Evolutionary conservation across 2,113 vertebrate genomes (phyloP), one percentile per base, ranked within the genome.

Genomic region (Labeo rohita): DNA sequence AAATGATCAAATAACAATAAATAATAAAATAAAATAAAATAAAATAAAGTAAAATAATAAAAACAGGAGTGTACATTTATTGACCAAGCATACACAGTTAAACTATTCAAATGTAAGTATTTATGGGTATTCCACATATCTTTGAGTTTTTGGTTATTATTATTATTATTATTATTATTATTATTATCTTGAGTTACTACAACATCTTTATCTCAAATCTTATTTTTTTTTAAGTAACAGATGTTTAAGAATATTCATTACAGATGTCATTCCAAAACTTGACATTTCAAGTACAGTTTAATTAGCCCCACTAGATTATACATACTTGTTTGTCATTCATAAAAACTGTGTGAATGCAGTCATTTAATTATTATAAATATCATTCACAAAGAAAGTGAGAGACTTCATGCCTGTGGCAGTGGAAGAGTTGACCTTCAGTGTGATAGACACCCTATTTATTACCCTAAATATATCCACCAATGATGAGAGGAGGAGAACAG

Each of bases 401-500:
- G 3, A 80, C 59, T 28, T 23, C 59, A n/a, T 61, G 15, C 36
- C 36, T 70, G 39, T 70, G 43, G 66, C 66, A 43, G 36, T 15
- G n/a, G 36, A n/a, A 66, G 36, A n/a, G 28, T 43, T 88, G 80
- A 80, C 87, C 76, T 85, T 80, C 54, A 11, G 45, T 34, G 18
- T 4, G 47, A 74, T 43, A 47, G 56, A 76, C 75, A 21, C 18
- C 56, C 39, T 56, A 83, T 36, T 68, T 50, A 88, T 84, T 86
- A 84, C 8, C 75, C 72, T 80, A 80, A 88, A 86, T 15, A 86
- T 74, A 80, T 59, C 73, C 52, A 13, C 28, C 76, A 68, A 34
- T 43, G 45, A 75, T 81, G 47, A 39, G 49, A 82, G 9, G 68
- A 34, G 5, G 23, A 36, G 23, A 45, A 45, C 8, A 80, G 16